These are phyloP conservation scores for Lerema accius DNA, from an alignment of 1,140 invertebrate genomes.

Conservation along the genomic window DNA sequence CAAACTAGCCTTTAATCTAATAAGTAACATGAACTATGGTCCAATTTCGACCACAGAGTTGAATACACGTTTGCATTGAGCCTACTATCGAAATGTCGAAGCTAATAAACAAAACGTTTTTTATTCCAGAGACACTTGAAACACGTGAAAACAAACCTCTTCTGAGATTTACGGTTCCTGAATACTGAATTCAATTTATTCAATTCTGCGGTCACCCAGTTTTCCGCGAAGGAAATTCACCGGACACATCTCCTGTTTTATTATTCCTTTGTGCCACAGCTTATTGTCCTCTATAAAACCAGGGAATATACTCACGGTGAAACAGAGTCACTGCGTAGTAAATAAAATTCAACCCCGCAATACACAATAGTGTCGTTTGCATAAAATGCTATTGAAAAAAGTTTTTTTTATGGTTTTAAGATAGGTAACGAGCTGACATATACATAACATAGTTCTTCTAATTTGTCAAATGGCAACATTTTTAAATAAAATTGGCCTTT, in stretches of 20 bases:
- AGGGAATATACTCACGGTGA: neutral
- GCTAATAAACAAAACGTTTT: constrained; percentile 5
- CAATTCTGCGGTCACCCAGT: constrained; percentile 15
- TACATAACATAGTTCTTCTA: too few species aligned
- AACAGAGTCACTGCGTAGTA: neutral
- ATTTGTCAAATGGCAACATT: too few species aligned
- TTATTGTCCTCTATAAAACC: constrained; percentile 2
- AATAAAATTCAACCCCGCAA: neutral
- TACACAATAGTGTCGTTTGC: neutral
- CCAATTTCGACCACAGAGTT: too few species aligned
- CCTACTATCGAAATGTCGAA: too few species aligned
- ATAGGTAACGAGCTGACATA: too few species aligned
- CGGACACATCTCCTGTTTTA: neutral
- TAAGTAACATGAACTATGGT: too few species aligned
- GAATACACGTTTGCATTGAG: too few species aligned
- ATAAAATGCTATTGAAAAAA: too few species aligned
- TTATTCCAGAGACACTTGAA: neutral
- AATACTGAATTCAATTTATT: constrained; percentile 38
- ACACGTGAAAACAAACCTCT: constrained; percentile 19
- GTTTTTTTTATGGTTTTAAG: too few species aligned
- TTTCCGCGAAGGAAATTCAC: constrained; percentile 1
- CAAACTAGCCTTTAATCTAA: too few species aligned
- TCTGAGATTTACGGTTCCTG: constrained; percentile 26
- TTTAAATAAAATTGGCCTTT: too few species aligned
- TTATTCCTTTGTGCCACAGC: neutral